phyloP scores from a whole-genome alignment of 2,888 invertebrate genomes.

The Creontiades dilutus region DNA sequence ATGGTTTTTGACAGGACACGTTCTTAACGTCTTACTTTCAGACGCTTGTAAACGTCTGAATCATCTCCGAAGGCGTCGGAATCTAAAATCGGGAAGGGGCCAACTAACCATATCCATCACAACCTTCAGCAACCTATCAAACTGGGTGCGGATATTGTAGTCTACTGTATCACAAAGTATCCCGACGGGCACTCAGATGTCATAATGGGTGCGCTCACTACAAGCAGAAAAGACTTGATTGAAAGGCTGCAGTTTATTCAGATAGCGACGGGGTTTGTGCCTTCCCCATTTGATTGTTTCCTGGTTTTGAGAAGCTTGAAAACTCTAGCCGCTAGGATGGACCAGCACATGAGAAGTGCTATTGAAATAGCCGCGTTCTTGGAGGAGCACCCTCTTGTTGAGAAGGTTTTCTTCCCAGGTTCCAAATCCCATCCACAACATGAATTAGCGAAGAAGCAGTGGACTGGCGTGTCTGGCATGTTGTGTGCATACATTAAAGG shows the following conservation, averaged over 20 bases:
- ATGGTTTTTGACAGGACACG: too few species aligned
- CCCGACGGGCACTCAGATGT: conserved; percentile 99
- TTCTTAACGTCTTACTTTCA: too few species aligned
- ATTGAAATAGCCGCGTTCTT: conserved; percentile 89
- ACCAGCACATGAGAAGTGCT: conserved; percentile 89
- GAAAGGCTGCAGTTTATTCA: conserved; percentile 90
- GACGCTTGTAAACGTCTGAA: too few species aligned
- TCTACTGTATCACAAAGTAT: conserved; percentile 97
- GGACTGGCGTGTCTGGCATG: conserved; percentile 94
- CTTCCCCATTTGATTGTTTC: conserved; percentile 97
- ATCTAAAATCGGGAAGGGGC: too few species aligned
- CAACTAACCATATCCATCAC: too few species aligned
- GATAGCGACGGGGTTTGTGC: conserved; percentile 96
- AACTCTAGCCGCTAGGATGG: conserved; percentile 95
- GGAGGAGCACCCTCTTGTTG: conserved; percentile 88
- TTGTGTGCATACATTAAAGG: conserved; percentile 93
- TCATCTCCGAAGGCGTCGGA: too few species aligned
- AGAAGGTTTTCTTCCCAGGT: conserved; percentile 91
- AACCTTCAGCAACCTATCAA: conserved; percentile 90
- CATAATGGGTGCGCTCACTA: conserved; percentile 94
- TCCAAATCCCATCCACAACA: conserved; percentile 93
- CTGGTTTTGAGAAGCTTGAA: conserved; percentile 95
- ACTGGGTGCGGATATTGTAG: conserved; percentile 93
- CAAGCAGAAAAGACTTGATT: conserved; percentile 86
- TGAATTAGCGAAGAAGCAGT: conserved; percentile 88